A percentile compares a stretch with the other conserved stretches of the same genome.
phyloP scores from a whole-genome alignment of 2,113 vertebrate genomes.

The Marmota monax region DNA sequence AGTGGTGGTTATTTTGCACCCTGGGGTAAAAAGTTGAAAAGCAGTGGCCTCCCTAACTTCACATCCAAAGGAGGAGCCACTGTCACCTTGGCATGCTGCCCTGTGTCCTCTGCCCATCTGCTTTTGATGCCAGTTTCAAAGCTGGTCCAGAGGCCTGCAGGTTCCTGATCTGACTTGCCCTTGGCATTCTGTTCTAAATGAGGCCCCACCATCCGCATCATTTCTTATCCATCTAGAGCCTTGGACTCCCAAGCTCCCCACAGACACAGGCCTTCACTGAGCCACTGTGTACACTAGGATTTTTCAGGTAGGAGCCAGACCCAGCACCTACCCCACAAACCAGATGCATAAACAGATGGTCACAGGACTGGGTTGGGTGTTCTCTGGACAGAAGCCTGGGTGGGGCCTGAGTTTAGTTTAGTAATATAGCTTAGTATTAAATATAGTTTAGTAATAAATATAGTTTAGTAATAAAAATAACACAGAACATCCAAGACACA shows the following conservation, averaged over 20 bases:
- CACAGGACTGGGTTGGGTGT: not conserved
- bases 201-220: not conserved
- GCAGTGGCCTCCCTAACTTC: not conserved
- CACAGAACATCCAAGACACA: not conserved
- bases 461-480: not conserved
- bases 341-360: not conserved
- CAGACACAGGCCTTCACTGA: not conserved
- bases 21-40: not conserved
- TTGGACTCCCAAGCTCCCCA: not conserved
- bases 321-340: not conserved
- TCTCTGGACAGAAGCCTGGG: not conserved
- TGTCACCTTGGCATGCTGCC: not conserved
- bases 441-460: not conserved
- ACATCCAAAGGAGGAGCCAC: not conserved
- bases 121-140: not conserved
- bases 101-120: not conserved
- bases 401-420: too few relatives aligned
- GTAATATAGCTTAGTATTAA: too few relatives aligned
- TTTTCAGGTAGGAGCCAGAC: not conserved
- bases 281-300: not conserved
- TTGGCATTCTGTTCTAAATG: not conserved
- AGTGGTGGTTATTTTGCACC: not conserved
- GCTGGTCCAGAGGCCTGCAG: not conserved
- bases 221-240: not conserved
- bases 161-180: not conserved